Evolutionary conservation across 2,797 vertebrate species (phyloP), one percentile per base, ranked within the genome.

Genomic region (Alfaro cultratus): DNA sequence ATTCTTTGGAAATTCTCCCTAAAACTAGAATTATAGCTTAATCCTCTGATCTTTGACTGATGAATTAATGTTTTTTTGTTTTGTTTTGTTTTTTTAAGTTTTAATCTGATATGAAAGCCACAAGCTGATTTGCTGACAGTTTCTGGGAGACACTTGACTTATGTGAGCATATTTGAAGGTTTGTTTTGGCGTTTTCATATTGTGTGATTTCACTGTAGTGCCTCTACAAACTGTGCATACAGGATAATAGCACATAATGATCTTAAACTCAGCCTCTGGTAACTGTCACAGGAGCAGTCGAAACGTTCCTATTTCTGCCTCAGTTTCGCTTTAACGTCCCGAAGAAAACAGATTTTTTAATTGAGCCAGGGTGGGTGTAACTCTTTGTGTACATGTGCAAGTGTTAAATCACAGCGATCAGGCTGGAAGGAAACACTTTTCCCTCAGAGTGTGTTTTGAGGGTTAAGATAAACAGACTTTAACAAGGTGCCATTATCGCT

Each of bases 361-460:
- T 88, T 74, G 82, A 73, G 39, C 41, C 16, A 31, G 70, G 12
- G 21, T 79, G 41, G 79, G 15, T 55, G n/a, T 78, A 39, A n/a
- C 73, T 55, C 39, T 62, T 74, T 75, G 34, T 41, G 36, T 51
- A 53, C 62, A 16, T 74, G 64, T 45, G 36, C 43, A 80, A 80
- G 82, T 85, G 62, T 88, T 81, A 88, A 87, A 85, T 93, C 78
- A 31, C 80, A 80, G 73, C 88, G 90, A 94, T 93, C 93, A 94
- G 87, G 47, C 90, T 95, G 94, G 95, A 95, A 95, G 95, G 95
- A 96, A 96, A 93, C 93, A 95, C 95, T 96, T 95, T 95, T 92
- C 92, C 92, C 87, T 92, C 90, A 77, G 91, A 95, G 93, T 94
- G 92, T 95, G 94, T 95, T 96, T 94, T 94, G 94, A 94, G 93